Evolutionary conservation across 2,113 vertebrate genomes (phyloP), one percentile per base, ranked within the genome.

Genomic region (Eidolon helvum): DNA sequence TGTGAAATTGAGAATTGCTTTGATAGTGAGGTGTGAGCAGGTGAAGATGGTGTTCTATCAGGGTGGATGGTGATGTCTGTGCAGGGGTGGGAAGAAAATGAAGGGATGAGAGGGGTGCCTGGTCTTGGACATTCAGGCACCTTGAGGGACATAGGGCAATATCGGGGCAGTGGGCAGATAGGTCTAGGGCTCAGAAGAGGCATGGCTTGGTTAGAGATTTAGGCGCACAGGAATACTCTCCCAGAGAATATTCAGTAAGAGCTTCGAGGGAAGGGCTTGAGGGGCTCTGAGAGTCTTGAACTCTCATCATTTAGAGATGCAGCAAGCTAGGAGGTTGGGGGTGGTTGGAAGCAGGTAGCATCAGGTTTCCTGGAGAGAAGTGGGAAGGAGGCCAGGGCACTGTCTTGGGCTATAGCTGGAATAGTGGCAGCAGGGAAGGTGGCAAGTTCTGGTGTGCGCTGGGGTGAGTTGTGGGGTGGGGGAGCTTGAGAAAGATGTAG

Each of bases 21-120:
- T 18, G 26, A 33, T 15, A 68, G 45, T 11, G 30, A 75, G n/a
- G n/a, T 33, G 15, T 4, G 11, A 57, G 53, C 18, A 4, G 53
- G 8, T 11, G 8, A 68, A 5, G 38, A 55, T 26, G 28, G 19
- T 2, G 10, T 22, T 19, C 15, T 11, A 12, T 66, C 75, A 59
- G 33, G 84, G 61, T 14, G 10, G 48, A 16, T 22, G 21, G 53
- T 19, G 16, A 4, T 0, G 2, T 61, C 43, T 40, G 7, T 2
- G 0, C 14, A 57, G 2, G 26, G 16, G 9, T 12, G 19, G 61
- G 8, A 19, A 30, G 72, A 50, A 53, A 43, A 66, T 0, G 0
- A 9, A 53, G 35, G 16, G 45, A 19, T 0, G 26, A 4, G 43
- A 6, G 11, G 18, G 35, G 16, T 2, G 3, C 18, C 28, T 19